A percentile compares a stretch with the other conserved stretches of the same genome.
These are phyloP conservation scores for Condylostylus longicornis DNA, from an alignment of 1,140 invertebrate species.

Conservation along the genomic window DNA sequence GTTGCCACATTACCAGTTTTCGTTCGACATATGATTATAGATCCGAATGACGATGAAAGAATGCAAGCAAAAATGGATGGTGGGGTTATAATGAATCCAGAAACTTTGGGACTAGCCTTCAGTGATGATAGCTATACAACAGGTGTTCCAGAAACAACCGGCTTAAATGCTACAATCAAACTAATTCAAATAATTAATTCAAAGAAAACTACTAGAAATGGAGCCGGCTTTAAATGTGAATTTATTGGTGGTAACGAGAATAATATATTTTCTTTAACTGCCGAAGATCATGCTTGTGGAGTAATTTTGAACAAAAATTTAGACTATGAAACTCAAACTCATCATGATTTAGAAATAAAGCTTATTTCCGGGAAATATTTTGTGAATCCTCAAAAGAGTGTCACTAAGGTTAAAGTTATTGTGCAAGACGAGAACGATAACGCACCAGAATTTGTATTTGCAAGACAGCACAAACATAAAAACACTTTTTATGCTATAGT, in stretches of 20 bases:
- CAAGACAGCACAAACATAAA: constrained; percentile 32
- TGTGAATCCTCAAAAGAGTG: constrained; percentile 56
- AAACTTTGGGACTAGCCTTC: constrained; percentile 60
- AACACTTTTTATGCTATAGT: constrained; percentile 57
- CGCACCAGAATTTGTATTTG: constrained; percentile 60
- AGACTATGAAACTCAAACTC: constrained; percentile 58
- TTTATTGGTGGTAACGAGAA: constrained; percentile 54
- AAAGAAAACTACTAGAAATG: constrained; percentile 15
- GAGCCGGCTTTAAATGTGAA: constrained; percentile 40
- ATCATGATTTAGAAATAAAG: constrained; percentile 59
- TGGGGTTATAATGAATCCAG: constrained; percentile 32
- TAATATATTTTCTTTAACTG: constrained; percentile 53
- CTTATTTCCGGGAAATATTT: constrained; percentile 59
- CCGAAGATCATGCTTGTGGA: constrained; percentile 64
- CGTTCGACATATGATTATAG: constrained; percentile 56
- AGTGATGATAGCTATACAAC: constrained; percentile 68
- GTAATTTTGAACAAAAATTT: constrained; percentile 50
- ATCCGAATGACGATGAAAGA: constrained; percentile 25
- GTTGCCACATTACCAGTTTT: constrained; percentile 64
- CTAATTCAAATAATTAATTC: constrained; percentile 30
- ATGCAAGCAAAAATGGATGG: constrained; percentile 12
- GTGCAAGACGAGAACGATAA: constrained; percentile 81
- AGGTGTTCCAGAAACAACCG: constrained; percentile 52
- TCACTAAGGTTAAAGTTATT: constrained; percentile 61
- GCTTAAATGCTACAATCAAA: constrained; percentile 24